These are phyloP conservation scores for Drosophila emarginata DNA, from an alignment of 2,888 invertebrate species.

Conservation along the genomic window DNA sequence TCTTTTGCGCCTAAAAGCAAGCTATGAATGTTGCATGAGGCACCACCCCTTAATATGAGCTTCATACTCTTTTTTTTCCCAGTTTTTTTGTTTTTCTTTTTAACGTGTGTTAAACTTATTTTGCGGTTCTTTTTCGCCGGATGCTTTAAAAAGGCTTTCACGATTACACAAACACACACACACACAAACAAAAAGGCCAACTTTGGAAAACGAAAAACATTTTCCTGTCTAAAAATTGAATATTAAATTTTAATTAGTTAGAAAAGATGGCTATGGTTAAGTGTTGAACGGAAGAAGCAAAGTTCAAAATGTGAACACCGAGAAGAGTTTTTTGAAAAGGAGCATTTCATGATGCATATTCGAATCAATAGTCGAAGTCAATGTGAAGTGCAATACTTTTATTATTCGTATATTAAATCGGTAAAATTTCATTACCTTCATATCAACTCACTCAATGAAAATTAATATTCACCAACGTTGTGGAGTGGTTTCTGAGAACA, in stretches of 20 bases:
- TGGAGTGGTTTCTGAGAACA: no score
- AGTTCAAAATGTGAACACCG: not conserved
- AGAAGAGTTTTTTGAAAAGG: not conserved
- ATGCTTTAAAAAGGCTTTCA: constrained; percentile 44
- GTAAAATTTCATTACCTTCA: no score
- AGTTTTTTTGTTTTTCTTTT: constrained; percentile 24
- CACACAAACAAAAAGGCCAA: constrained; percentile 18
- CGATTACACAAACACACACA: constrained; percentile 24
- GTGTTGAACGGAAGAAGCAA: not conserved
- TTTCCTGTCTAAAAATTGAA: constrained; percentile 62
- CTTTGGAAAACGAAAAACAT: constrained; percentile 30
- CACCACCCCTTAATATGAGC: constrained; percentile 29
- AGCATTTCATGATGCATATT: no score
- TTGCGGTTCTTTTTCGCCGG: constrained; percentile 17
- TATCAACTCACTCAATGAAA: no score
- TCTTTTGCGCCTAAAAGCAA: constrained; percentile 63
- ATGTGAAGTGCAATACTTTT: no score
- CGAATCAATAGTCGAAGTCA: no score
- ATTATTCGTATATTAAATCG: no score
- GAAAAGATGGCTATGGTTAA: constrained; percentile 19
- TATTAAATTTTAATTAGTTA: constrained; percentile 73
- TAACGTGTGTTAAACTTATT: constrained; percentile 14
- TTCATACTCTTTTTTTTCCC: not conserved
- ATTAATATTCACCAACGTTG: no score
- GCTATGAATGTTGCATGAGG: constrained; percentile 58